Evolutionary conservation across 2,888 invertebrate genomes (phyloP).

Genomic region (Xestia xanthographa): DNA sequence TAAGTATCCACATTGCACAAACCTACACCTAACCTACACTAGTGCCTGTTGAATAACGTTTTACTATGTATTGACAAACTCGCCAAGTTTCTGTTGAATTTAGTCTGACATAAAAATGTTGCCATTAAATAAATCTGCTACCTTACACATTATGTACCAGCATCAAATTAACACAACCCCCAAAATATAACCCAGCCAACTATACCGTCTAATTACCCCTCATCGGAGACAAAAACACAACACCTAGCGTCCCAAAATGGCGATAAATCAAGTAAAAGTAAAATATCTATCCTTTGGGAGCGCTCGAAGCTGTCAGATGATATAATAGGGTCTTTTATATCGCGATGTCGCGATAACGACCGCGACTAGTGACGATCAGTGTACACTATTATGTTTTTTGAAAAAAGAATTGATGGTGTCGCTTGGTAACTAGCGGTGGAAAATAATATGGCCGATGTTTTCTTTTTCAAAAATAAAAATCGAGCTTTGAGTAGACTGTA

Average conservation of each 20-base stretch:
- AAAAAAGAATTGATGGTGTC: conserved; percentile 39
- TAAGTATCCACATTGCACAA: background rate
- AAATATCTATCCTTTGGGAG: conserved; percentile 83
- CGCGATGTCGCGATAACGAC: conserved; percentile 73
- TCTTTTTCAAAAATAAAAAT: background rate
- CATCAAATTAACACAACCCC: conserved; percentile 43
- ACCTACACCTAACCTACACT: background rate
- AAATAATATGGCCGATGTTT: conserved; percentile 4
- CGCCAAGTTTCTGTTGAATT: background rate
- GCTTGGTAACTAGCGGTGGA: conserved; percentile 21
- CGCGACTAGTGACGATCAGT: conserved; percentile 64
- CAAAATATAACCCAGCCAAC: conserved; percentile 47
- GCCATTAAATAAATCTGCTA: conserved; percentile 13
- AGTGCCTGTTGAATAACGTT: background rate
- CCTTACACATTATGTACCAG: conserved; percentile 21
- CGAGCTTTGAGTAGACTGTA: background rate
- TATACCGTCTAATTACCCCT: conserved; percentile 75
- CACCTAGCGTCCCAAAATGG: conserved; percentile 75
- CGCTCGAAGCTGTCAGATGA: conserved; percentile 80
- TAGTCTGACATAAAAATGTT: background rate
- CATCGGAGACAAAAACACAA: conserved; percentile 73
- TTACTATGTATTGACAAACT: background rate
- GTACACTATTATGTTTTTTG: conserved; percentile 59
- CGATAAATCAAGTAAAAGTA: conserved; percentile 85
- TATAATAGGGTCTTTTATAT: conserved; percentile 84